phyloP scores from a whole-genome alignment of 2,888 invertebrate genomes.

The Caenorhabditis sp. region DNA sequence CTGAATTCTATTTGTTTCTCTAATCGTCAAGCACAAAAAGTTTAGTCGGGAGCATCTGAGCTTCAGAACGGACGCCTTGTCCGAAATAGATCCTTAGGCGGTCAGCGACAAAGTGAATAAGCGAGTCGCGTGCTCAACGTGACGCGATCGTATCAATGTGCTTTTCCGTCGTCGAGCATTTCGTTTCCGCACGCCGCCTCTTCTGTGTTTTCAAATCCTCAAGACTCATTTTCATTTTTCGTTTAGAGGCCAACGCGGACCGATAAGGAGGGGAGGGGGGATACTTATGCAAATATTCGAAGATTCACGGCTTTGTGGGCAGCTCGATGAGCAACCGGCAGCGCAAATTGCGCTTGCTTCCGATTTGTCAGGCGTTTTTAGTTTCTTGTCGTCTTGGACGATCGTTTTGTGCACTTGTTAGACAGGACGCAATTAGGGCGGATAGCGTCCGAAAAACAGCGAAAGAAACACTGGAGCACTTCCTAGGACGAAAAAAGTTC shows the following conservation, averaged over 20 bases:
- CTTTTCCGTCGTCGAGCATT: conserved; percentile 29
- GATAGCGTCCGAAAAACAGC: not conserved
- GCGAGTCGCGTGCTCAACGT: conserved; percentile 8
- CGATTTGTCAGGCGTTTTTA: conserved; percentile 34
- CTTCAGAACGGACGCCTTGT: not conserved
- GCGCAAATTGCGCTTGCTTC: conserved; percentile 48
- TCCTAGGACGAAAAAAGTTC: no score
- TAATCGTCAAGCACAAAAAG: not conserved
- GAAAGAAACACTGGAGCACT: no score
- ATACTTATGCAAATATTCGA: conserved; percentile 44
- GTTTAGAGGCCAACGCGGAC: conserved; percentile 2
- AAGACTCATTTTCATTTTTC: conserved; percentile 33
- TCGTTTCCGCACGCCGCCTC: conserved; percentile 22
- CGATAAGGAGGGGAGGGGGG: no score
- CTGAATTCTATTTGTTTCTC: no score
- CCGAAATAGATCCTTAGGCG: not conserved
- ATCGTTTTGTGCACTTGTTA: conserved; percentile 15
- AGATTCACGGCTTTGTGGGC: conserved; percentile 32
- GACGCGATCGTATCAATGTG: conserved; percentile 39
- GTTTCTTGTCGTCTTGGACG: conserved; percentile 1
- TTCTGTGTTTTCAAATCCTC: conserved; percentile 13
- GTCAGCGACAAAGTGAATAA: conserved; percentile 17
- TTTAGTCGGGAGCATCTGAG: not conserved
- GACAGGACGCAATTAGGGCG: not conserved
- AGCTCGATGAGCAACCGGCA: conserved; percentile 39